Percentiles rank a stretch among this genome's conserved stretches.
phyloP scores from a whole-genome alignment of 2,888 invertebrate genomes.

The Cataglyphis albicans region DNA sequence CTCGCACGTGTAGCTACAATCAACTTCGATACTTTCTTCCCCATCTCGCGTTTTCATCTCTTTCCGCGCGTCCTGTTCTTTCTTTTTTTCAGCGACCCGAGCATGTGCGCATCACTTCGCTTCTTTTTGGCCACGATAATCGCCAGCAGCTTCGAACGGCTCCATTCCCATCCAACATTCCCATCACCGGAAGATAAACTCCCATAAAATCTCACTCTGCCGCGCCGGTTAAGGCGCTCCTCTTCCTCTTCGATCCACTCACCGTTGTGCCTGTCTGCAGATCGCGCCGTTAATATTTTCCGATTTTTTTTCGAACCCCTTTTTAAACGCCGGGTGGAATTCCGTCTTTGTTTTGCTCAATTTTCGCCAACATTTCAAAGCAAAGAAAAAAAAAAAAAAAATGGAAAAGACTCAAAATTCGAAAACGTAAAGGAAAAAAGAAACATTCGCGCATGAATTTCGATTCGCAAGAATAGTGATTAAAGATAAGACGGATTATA shows the following conservation, averaged over 20 bases:
- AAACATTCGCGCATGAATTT: neutral
- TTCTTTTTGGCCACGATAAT: conserved; percentile 67
- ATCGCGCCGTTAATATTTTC: conserved; percentile 73
- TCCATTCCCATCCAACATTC: conserved; percentile 75
- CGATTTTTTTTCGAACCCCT: conserved; percentile 67
- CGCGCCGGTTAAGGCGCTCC: conserved; percentile 77
- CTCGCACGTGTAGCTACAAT: conserved; percentile 36
- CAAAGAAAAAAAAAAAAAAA: neutral
- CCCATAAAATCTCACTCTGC: conserved; percentile 81
- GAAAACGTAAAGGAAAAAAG: neutral
- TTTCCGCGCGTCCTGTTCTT: neutral
- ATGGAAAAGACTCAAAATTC: neutral
- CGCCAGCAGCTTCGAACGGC: conserved; percentile 75
- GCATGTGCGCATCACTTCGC: conserved; percentile 12
- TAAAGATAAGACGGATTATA: neutral
- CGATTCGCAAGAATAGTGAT: neutral
- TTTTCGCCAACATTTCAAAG: neutral
- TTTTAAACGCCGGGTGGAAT: conserved; percentile 42
- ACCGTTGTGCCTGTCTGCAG: neutral
- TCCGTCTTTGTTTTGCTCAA: conserved; percentile 23
- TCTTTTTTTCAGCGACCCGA: neutral
- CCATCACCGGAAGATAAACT: conserved; percentile 81
- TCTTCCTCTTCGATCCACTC: conserved; percentile 44
- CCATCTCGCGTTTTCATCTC: neutral
- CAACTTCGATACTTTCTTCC: conserved; percentile 14